phyloP scores from a whole-genome alignment of 1,140 invertebrate genomes.

The Zaprionus lachaisei region DNA sequence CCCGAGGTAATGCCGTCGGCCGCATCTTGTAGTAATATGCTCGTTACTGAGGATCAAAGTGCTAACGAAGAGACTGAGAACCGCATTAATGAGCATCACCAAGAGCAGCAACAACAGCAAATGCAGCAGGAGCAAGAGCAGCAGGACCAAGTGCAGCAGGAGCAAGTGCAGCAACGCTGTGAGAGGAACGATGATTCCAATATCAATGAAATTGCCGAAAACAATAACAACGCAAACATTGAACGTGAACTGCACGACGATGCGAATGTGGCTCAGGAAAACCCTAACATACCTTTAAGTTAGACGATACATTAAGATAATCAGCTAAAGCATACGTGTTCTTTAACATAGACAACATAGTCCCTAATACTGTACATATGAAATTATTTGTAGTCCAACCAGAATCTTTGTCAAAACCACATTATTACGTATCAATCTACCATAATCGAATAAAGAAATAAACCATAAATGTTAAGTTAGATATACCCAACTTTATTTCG shows the following conservation, averaged over 20 bases:
- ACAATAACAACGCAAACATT: conserved; percentile 83
- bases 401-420: conserved; percentile 8
- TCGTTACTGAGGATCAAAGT: not conserved
- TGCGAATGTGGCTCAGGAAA: conserved; percentile 61
- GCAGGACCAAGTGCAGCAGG: conserved; percentile 20
- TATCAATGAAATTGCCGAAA: conserved; percentile 84
- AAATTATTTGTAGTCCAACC: not conserved
- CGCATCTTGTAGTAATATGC: conserved; percentile 5
- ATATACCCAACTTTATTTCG: conserved; percentile 77
- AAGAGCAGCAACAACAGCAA: conserved; percentile 32
- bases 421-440: conserved; percentile 19
- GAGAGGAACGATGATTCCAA: conserved; percentile 63
- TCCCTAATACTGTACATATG: conserved; percentile 28
- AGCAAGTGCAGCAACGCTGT: conserved; percentile 44
- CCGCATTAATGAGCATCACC: conserved; percentile 69
- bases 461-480: conserved; percentile 48
- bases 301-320: not conserved
- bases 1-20: conserved; percentile 9
- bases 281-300: conserved; percentile 34
- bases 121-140: conserved; percentile 33
- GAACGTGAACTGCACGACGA: conserved; percentile 80
- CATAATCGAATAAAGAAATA: conserved; percentile 40
- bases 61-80: conserved; percentile 79
- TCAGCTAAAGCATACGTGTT: not conserved
- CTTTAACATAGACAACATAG: conserved; percentile 15